Percentiles rank a stretch among this genome's conserved stretches.
Conservation (phyloP, 1,140 invertebrate genomes). For the Acromyrmex heyeri region DNA sequence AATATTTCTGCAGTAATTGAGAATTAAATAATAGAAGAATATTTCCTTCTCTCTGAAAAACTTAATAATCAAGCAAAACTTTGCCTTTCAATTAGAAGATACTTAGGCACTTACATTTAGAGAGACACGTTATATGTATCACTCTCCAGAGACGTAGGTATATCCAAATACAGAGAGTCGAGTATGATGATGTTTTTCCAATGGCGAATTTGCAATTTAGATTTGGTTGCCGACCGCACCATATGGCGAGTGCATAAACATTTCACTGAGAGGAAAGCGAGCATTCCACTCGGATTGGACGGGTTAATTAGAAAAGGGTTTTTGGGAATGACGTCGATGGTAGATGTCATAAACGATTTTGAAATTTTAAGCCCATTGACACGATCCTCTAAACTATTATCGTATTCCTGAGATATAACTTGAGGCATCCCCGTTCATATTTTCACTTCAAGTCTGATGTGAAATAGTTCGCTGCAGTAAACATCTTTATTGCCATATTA, state of each 20-base stretch:
- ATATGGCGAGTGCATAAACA: conserved; percentile 61
- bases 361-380: background rate
- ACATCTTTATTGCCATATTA: background rate
- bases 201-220: conserved; percentile 58
- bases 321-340: background rate
- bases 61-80: background rate
- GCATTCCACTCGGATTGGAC: conserved; percentile 29
- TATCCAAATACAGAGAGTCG: conserved; percentile 34
- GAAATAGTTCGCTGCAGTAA: background rate
- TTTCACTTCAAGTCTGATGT: background rate
- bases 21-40: background rate
- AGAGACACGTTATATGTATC: conserved; percentile 17
- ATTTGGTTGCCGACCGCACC: conserved; percentile 31
- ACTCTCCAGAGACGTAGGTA: conserved; percentile 12
- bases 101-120: conserved; percentile 17
- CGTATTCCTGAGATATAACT: background rate
- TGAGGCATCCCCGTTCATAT: background rate
- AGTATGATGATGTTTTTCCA: conserved; percentile 55
- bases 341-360: conserved; percentile 40
- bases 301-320: conserved; percentile 51
- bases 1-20: background rate
- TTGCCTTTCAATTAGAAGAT: conserved; percentile 10
- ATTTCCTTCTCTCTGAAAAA: background rate
- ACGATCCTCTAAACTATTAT: background rate
- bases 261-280: conserved; percentile 35